These are phyloP conservation scores for Idris sp. DNA, from an alignment of 1,140 invertebrate species.

Conservation along the genomic window DNA sequence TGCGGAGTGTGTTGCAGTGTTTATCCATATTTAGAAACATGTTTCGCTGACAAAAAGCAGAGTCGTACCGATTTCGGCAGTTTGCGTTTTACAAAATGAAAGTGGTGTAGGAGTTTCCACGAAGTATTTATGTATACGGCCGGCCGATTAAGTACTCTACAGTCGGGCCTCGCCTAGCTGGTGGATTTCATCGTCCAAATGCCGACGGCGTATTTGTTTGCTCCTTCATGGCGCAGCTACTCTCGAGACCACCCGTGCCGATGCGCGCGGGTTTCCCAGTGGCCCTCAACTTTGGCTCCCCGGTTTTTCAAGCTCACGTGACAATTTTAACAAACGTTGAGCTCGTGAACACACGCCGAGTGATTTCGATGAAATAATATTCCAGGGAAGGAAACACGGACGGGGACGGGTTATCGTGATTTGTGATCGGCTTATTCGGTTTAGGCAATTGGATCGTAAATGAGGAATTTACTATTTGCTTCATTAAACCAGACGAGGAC, in stretches of 20 bases:
- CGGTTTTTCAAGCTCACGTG: constrained; percentile 31
- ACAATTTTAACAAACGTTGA: constrained; percentile 50
- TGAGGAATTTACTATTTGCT: constrained; percentile 17
- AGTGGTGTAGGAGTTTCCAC: constrained; percentile 58
- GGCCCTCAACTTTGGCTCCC: constrained; percentile 68
- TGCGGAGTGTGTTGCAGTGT: too few relatives aligned
- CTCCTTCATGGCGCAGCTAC: constrained; percentile 74
- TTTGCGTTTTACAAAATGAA: constrained; percentile 37
- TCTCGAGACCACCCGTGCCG: constrained; percentile 75
- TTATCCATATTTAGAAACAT: too few relatives aligned
- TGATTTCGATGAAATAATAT: constrained; percentile 48
- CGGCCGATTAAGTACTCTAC: constrained; percentile 56
- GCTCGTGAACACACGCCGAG: constrained; percentile 17
- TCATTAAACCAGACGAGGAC: constrained; percentile 1
- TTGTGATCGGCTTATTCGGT: constrained; percentile 37
- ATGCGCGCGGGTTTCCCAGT: constrained; percentile 63
- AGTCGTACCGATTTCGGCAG: too few relatives aligned
- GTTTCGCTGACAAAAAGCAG: too few relatives aligned
- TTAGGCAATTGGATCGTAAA: constrained; percentile 47
- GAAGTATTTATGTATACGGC: constrained; percentile 61
- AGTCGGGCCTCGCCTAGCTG: constrained; percentile 71
- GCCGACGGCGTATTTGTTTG: constrained; percentile 77
- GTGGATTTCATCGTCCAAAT: constrained; percentile 76
- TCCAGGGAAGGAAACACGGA: constrained; percentile 41
- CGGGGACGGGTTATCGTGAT: constrained; percentile 41